phyloP scores from a whole-genome alignment of 2,888 invertebrate genomes.

The Melinaea menophilus region DNA sequence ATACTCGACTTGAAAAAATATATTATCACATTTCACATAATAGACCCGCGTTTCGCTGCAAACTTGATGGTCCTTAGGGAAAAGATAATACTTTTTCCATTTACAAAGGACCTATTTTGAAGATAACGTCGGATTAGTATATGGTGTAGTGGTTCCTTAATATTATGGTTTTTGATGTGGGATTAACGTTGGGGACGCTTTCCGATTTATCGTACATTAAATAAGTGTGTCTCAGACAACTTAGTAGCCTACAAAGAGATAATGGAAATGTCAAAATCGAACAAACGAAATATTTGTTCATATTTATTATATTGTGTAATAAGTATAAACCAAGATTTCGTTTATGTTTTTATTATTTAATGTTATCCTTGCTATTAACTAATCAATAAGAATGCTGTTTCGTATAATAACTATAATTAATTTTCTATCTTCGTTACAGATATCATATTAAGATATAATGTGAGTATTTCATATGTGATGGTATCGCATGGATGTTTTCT shows the following conservation, averaged over 20 bases:
- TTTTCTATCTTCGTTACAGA: slow-evolving; percentile 16
- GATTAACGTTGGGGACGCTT: slow-evolving; percentile 30
- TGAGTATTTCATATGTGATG: slow-evolving; percentile 11
- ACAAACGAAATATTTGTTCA: not conserved
- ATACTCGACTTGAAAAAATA: slow-evolving; percentile 38
- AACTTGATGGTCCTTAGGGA: slow-evolving; percentile 46
- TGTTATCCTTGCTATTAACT: not conserved
- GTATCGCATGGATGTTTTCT: not conserved
- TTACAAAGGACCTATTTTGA: slow-evolving; percentile 43
- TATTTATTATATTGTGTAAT: too few relatives aligned
- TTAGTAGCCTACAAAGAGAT: slow-evolving; percentile 6
- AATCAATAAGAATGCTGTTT: not conserved
- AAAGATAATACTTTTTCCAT: slow-evolving; percentile 54
- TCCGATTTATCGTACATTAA: slow-evolving; percentile 20
- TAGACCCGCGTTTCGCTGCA: slow-evolving; percentile 34
- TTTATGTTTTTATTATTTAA: not conserved
- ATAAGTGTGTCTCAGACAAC: slow-evolving; percentile 25
- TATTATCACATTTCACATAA: slow-evolving; percentile 41
- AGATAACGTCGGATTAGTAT: slow-evolving; percentile 38
- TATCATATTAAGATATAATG: slow-evolving; percentile 13
- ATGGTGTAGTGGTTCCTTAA: slow-evolving; percentile 34
- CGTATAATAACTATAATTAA: not conserved
- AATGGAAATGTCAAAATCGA: not conserved
- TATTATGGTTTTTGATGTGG: slow-evolving; percentile 34
- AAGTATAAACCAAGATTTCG: not conserved